Percentiles rank a stretch among this genome's conserved stretches.
These are phyloP conservation scores for Aporrectodea caliginosa DNA, from an alignment of 1,140 invertebrate genomes.

Conservation along the genomic window DNA sequence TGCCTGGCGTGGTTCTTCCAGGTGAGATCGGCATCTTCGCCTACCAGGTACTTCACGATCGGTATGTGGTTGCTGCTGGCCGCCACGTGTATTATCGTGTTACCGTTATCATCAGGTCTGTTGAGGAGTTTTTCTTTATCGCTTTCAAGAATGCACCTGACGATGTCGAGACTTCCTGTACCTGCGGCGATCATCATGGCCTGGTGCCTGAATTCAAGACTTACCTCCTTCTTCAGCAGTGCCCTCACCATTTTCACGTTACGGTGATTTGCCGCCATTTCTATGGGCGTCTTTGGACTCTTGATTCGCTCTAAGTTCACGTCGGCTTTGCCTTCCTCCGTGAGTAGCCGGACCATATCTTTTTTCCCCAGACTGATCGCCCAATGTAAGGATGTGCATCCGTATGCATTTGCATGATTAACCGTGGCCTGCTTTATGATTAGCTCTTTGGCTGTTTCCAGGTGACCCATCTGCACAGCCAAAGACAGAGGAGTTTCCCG, in stretches of 20 bases:
- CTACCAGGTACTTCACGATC: constrained; percentile 11
- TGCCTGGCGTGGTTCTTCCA: constrained; percentile 44
- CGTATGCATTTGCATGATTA: not conserved
- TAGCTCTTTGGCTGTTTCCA: constrained; percentile 4
- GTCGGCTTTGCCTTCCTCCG: constrained; percentile 7
- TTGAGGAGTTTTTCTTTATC: constrained; percentile 8
- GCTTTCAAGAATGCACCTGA: constrained; percentile 8
- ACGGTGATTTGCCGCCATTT: constrained; percentile 37
- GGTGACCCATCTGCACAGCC: constrained; percentile 13
- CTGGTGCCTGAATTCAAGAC: constrained; percentile 10
- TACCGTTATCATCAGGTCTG: constrained; percentile 18
- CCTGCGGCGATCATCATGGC: constrained; percentile 22
- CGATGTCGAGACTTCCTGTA: constrained; percentile 11
- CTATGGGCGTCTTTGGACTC: constrained; percentile 15
- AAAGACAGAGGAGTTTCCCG: constrained; percentile 13
- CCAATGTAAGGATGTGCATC: constrained; percentile 7
- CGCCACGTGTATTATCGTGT: constrained; percentile 10
- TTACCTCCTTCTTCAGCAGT: not conserved
- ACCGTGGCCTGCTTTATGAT: not conserved
- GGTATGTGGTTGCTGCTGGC: not conserved
- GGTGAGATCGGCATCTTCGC: constrained; percentile 31
- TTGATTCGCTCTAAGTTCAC: constrained; percentile 18
- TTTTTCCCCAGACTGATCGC: constrained; percentile 1
- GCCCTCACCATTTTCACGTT: not conserved
- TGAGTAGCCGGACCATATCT: constrained; percentile 12